Percentiles rank a stretch among this genome's conserved stretches.
phyloP scores from a whole-genome alignment of 2,113 vertebrate genomes.

The Rhea pennata region DNA sequence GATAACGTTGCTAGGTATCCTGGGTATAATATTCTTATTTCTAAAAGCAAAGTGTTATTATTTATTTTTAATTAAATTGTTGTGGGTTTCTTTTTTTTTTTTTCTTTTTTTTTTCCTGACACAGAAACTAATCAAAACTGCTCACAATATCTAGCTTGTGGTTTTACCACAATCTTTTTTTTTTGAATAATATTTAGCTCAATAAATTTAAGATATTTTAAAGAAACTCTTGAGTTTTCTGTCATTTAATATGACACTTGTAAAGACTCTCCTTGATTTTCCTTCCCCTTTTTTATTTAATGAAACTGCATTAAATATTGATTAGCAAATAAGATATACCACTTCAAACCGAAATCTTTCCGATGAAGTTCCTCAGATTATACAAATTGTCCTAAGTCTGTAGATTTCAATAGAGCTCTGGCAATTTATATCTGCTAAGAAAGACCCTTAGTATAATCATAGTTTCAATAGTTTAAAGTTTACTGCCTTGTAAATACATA shows the following conservation, averaged over 20 bases:
- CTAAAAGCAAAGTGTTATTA: neutral
- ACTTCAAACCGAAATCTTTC: neutral
- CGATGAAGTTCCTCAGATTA: neutral
- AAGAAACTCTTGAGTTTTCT: neutral
- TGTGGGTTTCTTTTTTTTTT: neutral
- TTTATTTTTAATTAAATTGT: neutral
- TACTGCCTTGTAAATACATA: neutral
- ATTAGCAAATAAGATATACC: neutral
- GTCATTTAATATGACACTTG: neutral
- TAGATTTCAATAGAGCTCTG: neutral
- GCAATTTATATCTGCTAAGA: neutral
- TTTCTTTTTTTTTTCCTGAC: neutral
- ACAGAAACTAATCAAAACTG: neutral
- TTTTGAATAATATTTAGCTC: neutral
- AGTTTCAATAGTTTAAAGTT: neutral
- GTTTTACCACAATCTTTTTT: neutral
- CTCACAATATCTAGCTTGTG: neutral
- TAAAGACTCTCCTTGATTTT: neutral
- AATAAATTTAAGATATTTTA: neutral
- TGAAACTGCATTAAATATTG: neutral
- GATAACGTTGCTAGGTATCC: neutral
- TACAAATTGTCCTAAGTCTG: neutral
- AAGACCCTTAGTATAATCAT: neutral
- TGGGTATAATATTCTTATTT: neutral
- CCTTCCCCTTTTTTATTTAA: neutral